Percentiles rank a stretch among this genome's conserved stretches.
These are phyloP conservation scores for Zenarchopterus dispar DNA, from an alignment of 2,797 vertebrate genomes.

Conservation along the genomic window DNA sequence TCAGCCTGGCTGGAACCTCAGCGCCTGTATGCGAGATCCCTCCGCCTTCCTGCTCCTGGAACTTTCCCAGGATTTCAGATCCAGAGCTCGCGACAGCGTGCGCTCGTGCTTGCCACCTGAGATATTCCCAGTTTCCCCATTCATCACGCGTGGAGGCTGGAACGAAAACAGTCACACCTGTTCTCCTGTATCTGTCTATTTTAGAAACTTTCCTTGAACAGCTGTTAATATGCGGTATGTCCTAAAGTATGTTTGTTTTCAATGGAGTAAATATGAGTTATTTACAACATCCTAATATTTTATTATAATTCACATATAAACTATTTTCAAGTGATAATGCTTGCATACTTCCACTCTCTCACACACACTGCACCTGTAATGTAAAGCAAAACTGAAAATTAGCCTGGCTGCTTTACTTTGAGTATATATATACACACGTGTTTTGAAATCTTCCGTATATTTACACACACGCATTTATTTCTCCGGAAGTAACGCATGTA, in stretches of 20 bases:
- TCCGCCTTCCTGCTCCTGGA: constrained; percentile 79
- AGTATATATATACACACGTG: too few relatives aligned
- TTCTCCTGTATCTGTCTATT: not conserved
- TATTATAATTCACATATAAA: too few relatives aligned
- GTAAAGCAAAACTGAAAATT: not conserved
- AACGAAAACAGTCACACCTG: constrained; percentile 49
- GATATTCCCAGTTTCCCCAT: not conserved
- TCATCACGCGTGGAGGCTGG: not conserved
- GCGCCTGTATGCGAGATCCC: constrained; percentile 82
- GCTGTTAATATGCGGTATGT: too few relatives aligned
- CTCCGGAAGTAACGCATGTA: too few relatives aligned
- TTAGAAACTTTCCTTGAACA: not conserved
- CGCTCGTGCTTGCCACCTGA: too few relatives aligned
- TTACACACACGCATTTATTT: too few relatives aligned
- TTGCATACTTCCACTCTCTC: not conserved
- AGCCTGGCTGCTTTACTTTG: too few relatives aligned
- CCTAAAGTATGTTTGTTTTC: too few relatives aligned
- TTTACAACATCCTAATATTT: too few relatives aligned
- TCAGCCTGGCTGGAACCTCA: constrained; percentile 88
- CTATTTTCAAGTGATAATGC: too few relatives aligned
- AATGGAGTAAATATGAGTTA: too few relatives aligned
- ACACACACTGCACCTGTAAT: constrained; percentile 46
- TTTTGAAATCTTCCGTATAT: too few relatives aligned
- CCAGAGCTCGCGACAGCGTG: not conserved
- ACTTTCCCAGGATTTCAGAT: constrained; percentile 72